phyloP scores from a whole-genome alignment of 2,113 vertebrate species.

The Pungitius pungitius region DNA sequence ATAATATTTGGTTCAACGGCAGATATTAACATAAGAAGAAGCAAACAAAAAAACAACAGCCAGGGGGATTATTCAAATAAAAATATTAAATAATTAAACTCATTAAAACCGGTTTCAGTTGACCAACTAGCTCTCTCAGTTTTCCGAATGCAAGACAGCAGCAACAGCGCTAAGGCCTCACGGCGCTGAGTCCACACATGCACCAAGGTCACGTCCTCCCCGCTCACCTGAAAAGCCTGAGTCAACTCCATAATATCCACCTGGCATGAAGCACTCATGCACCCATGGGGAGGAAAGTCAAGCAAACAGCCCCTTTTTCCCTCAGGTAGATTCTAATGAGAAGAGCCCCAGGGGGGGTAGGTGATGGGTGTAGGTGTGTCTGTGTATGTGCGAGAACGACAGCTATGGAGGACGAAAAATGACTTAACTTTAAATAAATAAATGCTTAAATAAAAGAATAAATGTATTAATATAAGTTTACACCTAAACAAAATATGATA shows the following conservation, averaged over 20 bases:
- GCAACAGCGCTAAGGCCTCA: neutral
- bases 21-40: no score
- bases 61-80: no score
- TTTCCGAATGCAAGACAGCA: conserved; percentile 13
- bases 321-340: conserved; percentile 42
- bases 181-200: neutral
- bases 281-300: conserved; percentile 25
- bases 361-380: neutral
- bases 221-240: conserved; percentile 7
- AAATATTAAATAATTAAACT: no score
- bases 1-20: no score
- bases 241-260: conserved; percentile 35
- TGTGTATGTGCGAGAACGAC: neutral
- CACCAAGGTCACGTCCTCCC: neutral
- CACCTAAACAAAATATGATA: no score
- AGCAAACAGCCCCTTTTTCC: conserved; percentile 31
- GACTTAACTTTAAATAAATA: no score
- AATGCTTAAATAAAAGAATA: no score
- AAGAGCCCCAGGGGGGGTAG: conserved; percentile 31
- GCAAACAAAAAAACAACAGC: no score
- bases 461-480: no score
- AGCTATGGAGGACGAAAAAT: no score
- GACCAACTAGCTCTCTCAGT: neutral
- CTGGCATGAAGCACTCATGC: conserved; percentile 23
- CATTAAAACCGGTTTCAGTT: neutral